Percentiles rank a stretch among this genome's conserved stretches.
Evolutionary conservation across 2,888 invertebrate species (phyloP).

Genomic region (Tenthredo livida): DNA sequence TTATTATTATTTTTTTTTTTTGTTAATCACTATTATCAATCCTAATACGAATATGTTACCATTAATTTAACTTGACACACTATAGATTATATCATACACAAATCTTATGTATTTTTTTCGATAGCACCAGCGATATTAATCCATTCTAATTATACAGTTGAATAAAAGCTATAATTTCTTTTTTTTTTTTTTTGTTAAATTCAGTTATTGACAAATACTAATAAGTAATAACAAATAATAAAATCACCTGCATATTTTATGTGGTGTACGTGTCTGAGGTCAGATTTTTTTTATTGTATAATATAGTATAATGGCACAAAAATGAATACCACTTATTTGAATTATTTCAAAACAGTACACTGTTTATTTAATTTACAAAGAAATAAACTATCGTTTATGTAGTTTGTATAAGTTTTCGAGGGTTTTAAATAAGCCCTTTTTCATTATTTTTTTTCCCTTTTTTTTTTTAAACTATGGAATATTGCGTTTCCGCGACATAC

Average conservation of each 20-base stretch:
- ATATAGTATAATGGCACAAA: neutral
- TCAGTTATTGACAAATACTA: too few relatives aligned
- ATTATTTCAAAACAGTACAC: conserved; percentile 41
- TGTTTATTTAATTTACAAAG: conserved; percentile 45
- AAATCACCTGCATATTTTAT: too few relatives aligned
- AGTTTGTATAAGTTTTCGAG: conserved; percentile 19
- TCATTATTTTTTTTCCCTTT: too few relatives aligned
- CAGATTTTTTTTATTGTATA: neutral
- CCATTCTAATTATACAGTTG: too few relatives aligned
- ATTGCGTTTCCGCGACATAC: conserved; percentile 12
- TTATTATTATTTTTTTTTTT: neutral
- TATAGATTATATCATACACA: neutral
- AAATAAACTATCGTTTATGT: conserved; percentile 26
- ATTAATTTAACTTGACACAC: neutral
- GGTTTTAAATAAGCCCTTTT: conserved; percentile 13
- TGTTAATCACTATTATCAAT: neutral
- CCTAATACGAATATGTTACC: neutral
- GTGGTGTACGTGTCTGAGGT: too few relatives aligned
- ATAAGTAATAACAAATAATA: too few relatives aligned
- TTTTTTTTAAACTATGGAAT: neutral
- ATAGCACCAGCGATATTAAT: too few relatives aligned
- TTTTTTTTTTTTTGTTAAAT: too few relatives aligned
- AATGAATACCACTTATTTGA: neutral
- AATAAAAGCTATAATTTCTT: too few relatives aligned
- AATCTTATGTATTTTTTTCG: too few relatives aligned